A percentile compares a stretch with the other conserved stretches of the same genome.
phyloP scores from a whole-genome alignment of 2,113 vertebrate species.

The Myocastor coypus region DNA sequence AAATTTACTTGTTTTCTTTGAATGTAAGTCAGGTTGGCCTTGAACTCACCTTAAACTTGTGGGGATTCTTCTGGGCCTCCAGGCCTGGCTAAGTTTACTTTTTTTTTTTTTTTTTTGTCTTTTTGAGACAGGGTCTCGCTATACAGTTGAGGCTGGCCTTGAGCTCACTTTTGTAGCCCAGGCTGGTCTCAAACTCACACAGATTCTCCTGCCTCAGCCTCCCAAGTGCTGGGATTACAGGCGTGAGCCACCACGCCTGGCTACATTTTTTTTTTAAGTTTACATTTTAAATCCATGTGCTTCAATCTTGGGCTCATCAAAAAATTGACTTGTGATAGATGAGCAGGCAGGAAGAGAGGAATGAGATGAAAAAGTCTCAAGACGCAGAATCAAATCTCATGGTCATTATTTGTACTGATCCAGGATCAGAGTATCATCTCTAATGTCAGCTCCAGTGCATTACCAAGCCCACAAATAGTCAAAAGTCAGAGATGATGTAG shows the following conservation, averaged over 20 bases:
- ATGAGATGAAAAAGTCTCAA: background rate
- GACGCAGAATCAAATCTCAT: slow-evolving; percentile 38
- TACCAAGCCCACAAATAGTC: background rate
- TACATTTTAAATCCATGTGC: slow-evolving; percentile 38
- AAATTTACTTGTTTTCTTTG: background rate
- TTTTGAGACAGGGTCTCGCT: no score
- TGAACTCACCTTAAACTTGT: background rate
- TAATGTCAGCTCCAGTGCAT: background rate
- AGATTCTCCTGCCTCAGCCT: no score
- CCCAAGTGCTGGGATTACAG: no score
- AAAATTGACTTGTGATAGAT: slow-evolving; percentile 19
- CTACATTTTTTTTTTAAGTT: no score
- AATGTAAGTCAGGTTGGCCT: background rate
- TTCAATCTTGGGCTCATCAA: background rate
- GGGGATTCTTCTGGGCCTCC: background rate
- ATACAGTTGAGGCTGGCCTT: no score
- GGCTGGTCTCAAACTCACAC: no score
- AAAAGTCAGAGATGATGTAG: background rate
- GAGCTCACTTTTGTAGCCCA: no score
- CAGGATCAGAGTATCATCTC: background rate
- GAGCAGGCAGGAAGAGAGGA: slow-evolving; percentile 30
- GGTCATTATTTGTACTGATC: slow-evolving; percentile 2
- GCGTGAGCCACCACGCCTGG: no score
- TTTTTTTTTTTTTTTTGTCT: no score
- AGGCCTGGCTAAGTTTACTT: background rate